A percentile compares a stretch with the other conserved stretches of the same genome.
phyloP scores from a whole-genome alignment of 2,888 invertebrate species.

The Leptinotarsa rubiginosa region DNA sequence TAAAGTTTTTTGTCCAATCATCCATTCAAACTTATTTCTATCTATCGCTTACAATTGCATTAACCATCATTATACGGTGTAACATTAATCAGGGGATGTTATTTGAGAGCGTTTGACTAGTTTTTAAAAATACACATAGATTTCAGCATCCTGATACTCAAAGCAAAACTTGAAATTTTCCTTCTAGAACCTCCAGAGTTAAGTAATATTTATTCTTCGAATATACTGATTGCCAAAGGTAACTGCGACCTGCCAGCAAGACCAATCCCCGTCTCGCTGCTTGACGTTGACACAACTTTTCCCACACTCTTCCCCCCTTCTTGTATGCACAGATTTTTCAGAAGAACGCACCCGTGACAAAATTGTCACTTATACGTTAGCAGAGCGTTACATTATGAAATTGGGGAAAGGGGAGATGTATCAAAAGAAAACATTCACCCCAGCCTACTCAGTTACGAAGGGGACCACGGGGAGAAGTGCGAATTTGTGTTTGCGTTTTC shows the following conservation, averaged over 20 bases:
- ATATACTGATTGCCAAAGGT: constrained; percentile 1
- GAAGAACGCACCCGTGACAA: constrained; percentile 36
- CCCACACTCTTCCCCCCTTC: constrained; percentile 4
- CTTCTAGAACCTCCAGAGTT: too few species aligned
- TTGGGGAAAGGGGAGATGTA: constrained; percentile 45
- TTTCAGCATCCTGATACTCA: too few species aligned
- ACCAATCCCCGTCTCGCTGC: neutral
- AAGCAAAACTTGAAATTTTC: too few species aligned
- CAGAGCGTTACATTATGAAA: constrained; percentile 48
- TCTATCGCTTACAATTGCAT: too few species aligned
- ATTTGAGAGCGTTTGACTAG: too few species aligned
- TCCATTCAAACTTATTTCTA: too few species aligned
- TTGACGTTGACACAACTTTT: constrained; percentile 11
- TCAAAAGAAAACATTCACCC: constrained; percentile 42
- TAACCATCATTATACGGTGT: too few species aligned
- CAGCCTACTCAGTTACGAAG: constrained; percentile 22
- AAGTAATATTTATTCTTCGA: neutral
- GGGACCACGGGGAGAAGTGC: constrained; percentile 23
- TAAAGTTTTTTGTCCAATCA: too few species aligned
- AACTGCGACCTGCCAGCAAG: neutral
- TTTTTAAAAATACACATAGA: too few species aligned
- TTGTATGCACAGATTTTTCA: constrained; percentile 39
- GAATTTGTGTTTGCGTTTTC: constrained; percentile 25
- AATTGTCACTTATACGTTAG: constrained; percentile 45
- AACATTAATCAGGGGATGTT: too few species aligned